Evolutionary conservation across 2,797 vertebrate genomes (phyloP), one percentile per base, ranked within the genome.

Genomic region (Sparus aurata): DNA sequence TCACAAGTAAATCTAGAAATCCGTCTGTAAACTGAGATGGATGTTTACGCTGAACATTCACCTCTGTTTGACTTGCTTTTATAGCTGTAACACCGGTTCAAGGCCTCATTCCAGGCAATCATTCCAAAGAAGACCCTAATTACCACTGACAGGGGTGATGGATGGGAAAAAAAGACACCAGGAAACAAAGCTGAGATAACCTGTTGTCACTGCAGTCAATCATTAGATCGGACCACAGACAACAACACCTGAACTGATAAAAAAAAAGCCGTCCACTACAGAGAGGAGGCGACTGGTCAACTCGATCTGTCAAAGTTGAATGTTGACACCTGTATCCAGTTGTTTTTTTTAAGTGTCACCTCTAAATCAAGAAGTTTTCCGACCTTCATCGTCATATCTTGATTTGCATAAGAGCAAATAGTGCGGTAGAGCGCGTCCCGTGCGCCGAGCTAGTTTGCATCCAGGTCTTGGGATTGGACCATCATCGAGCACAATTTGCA

Each of bases 361-460:
- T 25, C 50, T 8, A 41, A 27, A 55, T 63, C 1, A 2, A 34
- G 2, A 50, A 25, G 16, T 13, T 13, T 4, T 43, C 45, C 64
- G 41, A 60, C 60, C 16, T 3, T 65, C 2, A 10, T 49, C 52
- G 4, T 11, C n/a, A n/a, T n/a, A 1, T 30, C 12, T 13, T n/a
- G 10, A 55, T 78, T 78, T 79, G 38, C 62, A 53, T 54, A 0
- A 20, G 10, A n/a, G 27, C 23, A 66, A n/a, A 23, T 16, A 22
- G 20, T 16, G 22, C 1, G 30, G 30, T 5, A 34, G 30, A 34
- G 30, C 7, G 60, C 27, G 55, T 12, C 18, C 34, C 4, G 23
- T 18, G 23, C 43, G 68, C n/a, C 30, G 13, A 13, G 17, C 6
- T 11, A 0, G 13, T 75, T 75, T 79, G 66, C 66, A 71, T 79